These are phyloP conservation scores for Acanthurus tractus DNA, from an alignment of 2,797 vertebrate species.

Conservation along the genomic window DNA sequence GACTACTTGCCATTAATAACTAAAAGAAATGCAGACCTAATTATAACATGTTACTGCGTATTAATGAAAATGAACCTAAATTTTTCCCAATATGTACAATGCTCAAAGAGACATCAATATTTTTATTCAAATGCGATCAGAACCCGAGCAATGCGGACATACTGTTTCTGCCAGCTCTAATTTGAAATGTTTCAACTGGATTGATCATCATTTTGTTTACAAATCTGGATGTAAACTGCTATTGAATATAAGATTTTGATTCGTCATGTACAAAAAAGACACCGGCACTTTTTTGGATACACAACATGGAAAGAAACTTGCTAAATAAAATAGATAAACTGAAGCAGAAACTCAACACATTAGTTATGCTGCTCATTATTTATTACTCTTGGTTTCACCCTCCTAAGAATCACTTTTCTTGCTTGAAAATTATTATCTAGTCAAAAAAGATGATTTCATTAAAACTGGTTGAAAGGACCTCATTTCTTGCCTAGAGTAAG, in stretches of 20 bases:
- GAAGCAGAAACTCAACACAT: conserved; percentile 3
- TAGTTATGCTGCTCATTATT: conserved; percentile 12
- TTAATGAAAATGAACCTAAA: background rate
- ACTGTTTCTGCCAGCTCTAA: background rate
- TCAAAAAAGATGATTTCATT: conserved; percentile 12
- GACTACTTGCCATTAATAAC: background rate
- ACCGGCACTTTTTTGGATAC: background rate
- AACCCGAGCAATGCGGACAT: background rate
- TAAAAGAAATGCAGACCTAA: conserved; percentile 5
- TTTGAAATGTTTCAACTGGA: background rate
- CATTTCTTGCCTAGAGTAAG: background rate
- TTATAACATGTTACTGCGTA: background rate
- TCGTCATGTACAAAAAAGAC: background rate
- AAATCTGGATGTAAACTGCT: background rate
- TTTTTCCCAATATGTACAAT: no score
- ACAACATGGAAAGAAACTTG: background rate
- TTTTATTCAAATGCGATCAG: background rate
- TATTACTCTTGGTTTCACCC: conserved; percentile 3
- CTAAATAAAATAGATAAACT: background rate
- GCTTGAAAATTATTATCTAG: background rate
- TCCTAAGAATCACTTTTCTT: background rate
- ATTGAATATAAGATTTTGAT: background rate
- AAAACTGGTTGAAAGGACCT: background rate
- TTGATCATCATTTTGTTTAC: background rate
- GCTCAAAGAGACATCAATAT: no score